These are phyloP conservation scores for Carlito syrichta DNA, from an alignment of 2,113 vertebrate genomes.

Conservation along the genomic window DNA sequence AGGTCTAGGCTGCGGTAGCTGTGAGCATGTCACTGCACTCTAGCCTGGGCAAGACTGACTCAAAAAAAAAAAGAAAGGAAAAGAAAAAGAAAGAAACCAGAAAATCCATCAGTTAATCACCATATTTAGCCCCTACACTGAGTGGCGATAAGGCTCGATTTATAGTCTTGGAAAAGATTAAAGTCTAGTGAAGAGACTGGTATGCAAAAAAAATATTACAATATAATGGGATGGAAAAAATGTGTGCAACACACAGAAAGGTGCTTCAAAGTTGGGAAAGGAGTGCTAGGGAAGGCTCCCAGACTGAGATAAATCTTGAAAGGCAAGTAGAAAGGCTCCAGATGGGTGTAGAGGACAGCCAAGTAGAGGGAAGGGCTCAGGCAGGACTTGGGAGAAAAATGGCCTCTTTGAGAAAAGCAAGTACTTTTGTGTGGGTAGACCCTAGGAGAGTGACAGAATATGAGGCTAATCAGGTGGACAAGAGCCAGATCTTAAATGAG, in stretches of 20 bases:
- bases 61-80: too few species aligned
- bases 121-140: neutral
- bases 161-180: slow-evolving; percentile 8
- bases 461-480: neutral
- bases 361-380: neutral
- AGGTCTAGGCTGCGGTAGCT: too few species aligned
- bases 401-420: neutral
- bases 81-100: neutral
- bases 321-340: neutral
- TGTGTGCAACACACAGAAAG: neutral
- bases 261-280: neutral
- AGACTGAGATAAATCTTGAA: neutral
- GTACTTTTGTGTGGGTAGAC: neutral
- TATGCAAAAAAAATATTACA: neutral
- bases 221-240: neutral
- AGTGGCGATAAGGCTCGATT: neutral
- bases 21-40: too few species aligned
- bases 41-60: too few species aligned
- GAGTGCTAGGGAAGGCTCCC: neutral
- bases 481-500: neutral
- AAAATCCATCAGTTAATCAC: neutral
- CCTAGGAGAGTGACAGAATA: neutral
- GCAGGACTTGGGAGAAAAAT: neutral
- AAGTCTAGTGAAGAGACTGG: neutral
- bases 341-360: neutral